Base-by-base conservation (phyloP, 2,113 vertebrate species). In the Dascyllus trimaculatus region DNA sequence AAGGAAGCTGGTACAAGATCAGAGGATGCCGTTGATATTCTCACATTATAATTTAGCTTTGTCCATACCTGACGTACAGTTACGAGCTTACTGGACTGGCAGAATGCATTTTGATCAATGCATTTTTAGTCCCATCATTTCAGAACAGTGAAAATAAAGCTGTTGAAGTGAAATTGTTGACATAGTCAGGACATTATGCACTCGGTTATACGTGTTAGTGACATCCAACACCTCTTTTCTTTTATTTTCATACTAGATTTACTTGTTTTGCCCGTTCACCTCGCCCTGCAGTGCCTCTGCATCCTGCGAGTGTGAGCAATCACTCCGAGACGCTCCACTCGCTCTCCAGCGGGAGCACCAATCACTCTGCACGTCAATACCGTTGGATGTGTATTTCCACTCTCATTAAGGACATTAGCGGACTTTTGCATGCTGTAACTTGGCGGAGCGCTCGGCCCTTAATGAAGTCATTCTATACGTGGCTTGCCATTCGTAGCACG, bases 391-490 rank as follows among this genome's bases (percentile, higher is more conserved):
- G 66, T 48, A 26, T 71, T 68, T 83, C 52, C 63, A 73, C 64
- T 75, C 57, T 78, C 73, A 64, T 82, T 80, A 85, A 49, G 51
- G 51, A 57, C 72, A 48, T 75, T 74, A 80, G 53, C 51, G 10
- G 21, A 57, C 43, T 74, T 85, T 22, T 69, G 25, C 58, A 46
- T 22, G 19, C 29, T 71, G 38, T 64, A 64, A 35, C 49, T 43
- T 69, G 61, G 32, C 4, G 5, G 14, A 35, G 68, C 52, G 38
- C 56, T 63, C 25, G 46, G 25, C 19, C 17, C 59, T 62, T 77
- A 81, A 76, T 81, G 61, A 82, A 81, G 61, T 65, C 21, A 51
- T 78, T 74, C 64, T 21, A 67, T 63, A 70, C 75, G 59, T 81
- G 70, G 48, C 45, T 43, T 72, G 24, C 61, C 77, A 66, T 81